These are phyloP conservation scores for Tokudaia tokunoshimensis DNA, from an alignment of 2,797 vertebrate species.

Conservation along the genomic window DNA sequence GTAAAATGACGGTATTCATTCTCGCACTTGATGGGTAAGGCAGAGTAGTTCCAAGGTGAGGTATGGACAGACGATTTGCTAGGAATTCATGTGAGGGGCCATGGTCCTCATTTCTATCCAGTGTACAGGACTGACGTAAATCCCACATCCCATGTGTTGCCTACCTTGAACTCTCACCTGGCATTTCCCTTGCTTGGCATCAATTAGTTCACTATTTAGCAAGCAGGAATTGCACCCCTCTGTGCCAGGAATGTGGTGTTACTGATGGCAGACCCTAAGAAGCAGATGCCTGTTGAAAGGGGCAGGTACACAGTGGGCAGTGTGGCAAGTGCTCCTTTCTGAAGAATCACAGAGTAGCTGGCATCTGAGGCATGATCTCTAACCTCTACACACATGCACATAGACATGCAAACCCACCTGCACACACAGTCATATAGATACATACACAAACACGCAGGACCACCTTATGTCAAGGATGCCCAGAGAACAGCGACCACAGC, in stretches of 20 bases:
- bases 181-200: neutral
- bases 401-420: neutral
- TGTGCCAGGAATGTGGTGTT: neutral
- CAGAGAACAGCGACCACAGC: neutral
- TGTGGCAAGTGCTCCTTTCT: neutral
- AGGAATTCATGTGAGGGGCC: too few species aligned
- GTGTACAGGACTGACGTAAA: neutral
- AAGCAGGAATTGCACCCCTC: neutral
- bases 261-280: neutral
- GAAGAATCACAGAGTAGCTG: neutral
- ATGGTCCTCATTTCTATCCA: neutral
- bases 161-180: neutral
- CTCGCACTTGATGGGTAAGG: neutral
- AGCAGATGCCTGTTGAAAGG: neutral
- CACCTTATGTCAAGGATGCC: accelerated
- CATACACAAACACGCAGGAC: neutral
- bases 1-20: neutral
- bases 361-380: neutral
- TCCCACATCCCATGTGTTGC: neutral
- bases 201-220: neutral
- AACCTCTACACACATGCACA: neutral
- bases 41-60: too few species aligned
- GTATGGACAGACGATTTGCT: neutral
- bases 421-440: neutral
- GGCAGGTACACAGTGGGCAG: neutral